A percentile compares a stretch with the other conserved stretches of the same genome.
Evolutionary conservation across 2,888 invertebrate genomes (phyloP).

Genomic region (Diploptera punctata): DNA sequence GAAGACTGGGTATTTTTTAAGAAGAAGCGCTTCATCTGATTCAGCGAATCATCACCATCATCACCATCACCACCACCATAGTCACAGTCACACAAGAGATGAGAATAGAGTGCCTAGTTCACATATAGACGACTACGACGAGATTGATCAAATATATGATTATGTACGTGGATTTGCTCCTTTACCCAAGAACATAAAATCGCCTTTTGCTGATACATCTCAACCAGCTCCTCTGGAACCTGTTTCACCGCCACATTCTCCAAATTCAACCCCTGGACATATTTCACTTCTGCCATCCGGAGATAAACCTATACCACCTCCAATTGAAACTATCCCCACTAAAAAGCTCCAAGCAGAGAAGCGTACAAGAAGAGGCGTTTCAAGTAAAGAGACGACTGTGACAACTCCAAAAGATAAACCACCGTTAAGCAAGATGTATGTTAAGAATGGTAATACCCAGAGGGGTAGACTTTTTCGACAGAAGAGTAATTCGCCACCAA

Average conservation of each 20-base stretch:
- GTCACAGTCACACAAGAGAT: constrained; percentile 60
- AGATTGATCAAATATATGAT: constrained; percentile 96
- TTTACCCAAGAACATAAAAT: constrained; percentile 79
- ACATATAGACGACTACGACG: constrained; percentile 81
- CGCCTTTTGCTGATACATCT: constrained; percentile 62
- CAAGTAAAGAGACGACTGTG: constrained; percentile 62
- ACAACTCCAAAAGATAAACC: constrained; percentile 65
- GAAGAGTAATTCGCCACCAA: constrained; percentile 75
- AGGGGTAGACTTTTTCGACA: constrained; percentile 71
- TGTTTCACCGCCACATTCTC: constrained; percentile 57
- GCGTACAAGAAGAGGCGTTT: constrained; percentile 69
- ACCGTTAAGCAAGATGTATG: constrained; percentile 72
- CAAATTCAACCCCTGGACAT: constrained; percentile 62
- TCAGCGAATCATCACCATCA: constrained; percentile 61
- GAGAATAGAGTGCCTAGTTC: constrained; percentile 64
- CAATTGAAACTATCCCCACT: constrained; percentile 89
- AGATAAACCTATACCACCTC: constrained; percentile 86
- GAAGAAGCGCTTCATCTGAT: constrained; percentile 81
- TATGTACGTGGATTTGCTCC: constrained; percentile 94
- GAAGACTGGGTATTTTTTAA: constrained; percentile 72
- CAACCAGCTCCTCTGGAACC: constrained; percentile 47
- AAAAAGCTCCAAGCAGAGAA: constrained; percentile 81
- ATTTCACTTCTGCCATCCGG: constrained; percentile 53
- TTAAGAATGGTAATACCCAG: constrained; percentile 75
- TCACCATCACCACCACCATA: constrained; percentile 54